Conservation (phyloP, 2,113 vertebrate species). For the Mystacornis crossleyi region DNA sequence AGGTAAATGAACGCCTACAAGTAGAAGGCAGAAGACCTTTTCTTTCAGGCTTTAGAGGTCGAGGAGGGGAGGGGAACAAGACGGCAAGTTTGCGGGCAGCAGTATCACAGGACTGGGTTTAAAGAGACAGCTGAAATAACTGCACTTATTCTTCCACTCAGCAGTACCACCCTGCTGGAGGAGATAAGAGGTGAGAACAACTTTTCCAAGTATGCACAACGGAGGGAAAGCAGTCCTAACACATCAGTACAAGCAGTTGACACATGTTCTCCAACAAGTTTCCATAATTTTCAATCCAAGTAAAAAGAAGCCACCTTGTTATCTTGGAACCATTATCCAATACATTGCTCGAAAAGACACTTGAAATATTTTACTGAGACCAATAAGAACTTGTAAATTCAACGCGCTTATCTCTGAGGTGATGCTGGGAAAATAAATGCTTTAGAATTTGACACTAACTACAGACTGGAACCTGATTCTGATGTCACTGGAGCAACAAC, state of each 20-base stretch:
- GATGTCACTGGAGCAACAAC: background rate
- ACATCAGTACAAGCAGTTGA: background rate
- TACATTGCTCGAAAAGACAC: background rate
- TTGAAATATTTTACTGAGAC: background rate
- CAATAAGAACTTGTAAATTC: background rate
- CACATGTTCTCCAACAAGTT: background rate
- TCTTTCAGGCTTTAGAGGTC: background rate
- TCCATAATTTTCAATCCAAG: background rate
- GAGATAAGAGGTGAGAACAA: constrained; percentile 44
- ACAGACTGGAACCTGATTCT: background rate
- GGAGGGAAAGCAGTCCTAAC: background rate
- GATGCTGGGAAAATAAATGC: accelerated
- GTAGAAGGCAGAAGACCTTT: background rate
- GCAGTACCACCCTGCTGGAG: background rate
- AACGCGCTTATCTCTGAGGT: background rate
- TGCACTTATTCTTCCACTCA: background rate
- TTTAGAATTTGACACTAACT: background rate
- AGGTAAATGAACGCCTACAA: background rate
- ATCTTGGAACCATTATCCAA: background rate
- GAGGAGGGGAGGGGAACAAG: background rate
- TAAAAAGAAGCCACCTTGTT: background rate
- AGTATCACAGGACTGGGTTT: background rate
- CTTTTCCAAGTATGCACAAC: background rate
- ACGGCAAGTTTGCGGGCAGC: background rate
- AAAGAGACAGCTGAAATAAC: constrained; percentile 9